Conservation (phyloP, 2,113 vertebrate genomes). For the Sylvilagus bachmani region DNA sequence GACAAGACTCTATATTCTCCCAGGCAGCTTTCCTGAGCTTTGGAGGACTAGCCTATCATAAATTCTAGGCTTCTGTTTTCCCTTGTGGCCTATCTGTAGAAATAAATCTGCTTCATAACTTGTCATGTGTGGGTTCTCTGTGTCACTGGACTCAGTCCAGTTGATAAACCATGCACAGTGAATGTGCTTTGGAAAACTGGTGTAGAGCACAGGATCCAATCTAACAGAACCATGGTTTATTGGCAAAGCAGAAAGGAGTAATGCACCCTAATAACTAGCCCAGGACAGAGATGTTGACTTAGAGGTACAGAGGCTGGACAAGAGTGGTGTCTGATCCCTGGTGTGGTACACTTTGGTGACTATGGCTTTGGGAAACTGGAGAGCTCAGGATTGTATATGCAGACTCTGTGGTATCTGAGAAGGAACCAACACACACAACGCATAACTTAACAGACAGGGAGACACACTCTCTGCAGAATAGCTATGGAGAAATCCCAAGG, state of each 20-base stretch:
- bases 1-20: background rate
- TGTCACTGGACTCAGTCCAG: background rate
- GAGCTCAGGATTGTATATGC: background rate
- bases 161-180: background rate
- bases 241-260: background rate
- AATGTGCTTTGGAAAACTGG: background rate
- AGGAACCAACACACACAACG: background rate
- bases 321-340: accelerated
- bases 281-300: background rate
- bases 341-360: background rate
- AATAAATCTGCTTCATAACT: background rate
- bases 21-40: background rate
- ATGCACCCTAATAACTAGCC: accelerated
- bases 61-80: background rate
- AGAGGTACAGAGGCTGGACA: too few relatives aligned
- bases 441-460: background rate
- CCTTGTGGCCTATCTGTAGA: background rate
- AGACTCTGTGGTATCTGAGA: too few relatives aligned
- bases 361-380: background rate
- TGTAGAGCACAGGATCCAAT: background rate
- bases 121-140: background rate
- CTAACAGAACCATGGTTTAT: background rate
- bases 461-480: background rate
- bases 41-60: background rate
- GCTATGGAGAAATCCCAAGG: background rate